These are phyloP conservation scores for Apostichopus leukothele DNA, from an alignment of 53 echinoderm and acorn worm genomes.

Conservation along the genomic window DNA sequence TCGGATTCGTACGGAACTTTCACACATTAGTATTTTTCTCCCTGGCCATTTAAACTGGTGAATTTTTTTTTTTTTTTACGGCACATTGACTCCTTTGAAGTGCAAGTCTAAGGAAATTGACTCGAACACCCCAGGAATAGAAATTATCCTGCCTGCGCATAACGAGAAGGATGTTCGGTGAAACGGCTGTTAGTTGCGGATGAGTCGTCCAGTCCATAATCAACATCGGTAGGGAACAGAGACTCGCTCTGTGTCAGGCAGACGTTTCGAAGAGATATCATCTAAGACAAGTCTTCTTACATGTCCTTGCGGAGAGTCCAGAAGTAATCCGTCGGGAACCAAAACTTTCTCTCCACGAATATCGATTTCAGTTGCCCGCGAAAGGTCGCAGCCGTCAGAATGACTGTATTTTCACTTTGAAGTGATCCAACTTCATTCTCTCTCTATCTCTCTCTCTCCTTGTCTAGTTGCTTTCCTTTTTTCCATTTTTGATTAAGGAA, in stretches of 20 bases:
- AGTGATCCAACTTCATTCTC: too few species aligned
- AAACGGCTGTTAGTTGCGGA: neutral
- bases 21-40: neutral
- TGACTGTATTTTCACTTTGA: too few species aligned
- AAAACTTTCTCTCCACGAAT: neutral
- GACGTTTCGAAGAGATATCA: too few species aligned
- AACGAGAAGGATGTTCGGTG: neutral
- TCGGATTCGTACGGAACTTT: neutral
- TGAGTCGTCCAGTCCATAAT: neutral
- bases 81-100: slow-evolving; percentile 16
- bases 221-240: neutral
- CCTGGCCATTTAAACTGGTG: neutral
- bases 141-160: neutral
- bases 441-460: too few species aligned
- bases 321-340: neutral
- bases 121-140: slow-evolving; percentile 5
- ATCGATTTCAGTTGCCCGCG: neutral
- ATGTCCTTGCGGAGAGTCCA: neutral
- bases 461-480: too few species aligned
- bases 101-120: neutral
- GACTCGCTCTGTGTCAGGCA: neutral
- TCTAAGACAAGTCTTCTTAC: too few species aligned
- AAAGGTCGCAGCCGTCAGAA: neutral
- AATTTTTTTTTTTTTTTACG: neutral
- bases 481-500: too few species aligned